Percentiles rank a stretch among this genome's conserved stretches.
phyloP scores from a whole-genome alignment of 2,888 invertebrate genomes.

The Drosophila antonietae region DNA sequence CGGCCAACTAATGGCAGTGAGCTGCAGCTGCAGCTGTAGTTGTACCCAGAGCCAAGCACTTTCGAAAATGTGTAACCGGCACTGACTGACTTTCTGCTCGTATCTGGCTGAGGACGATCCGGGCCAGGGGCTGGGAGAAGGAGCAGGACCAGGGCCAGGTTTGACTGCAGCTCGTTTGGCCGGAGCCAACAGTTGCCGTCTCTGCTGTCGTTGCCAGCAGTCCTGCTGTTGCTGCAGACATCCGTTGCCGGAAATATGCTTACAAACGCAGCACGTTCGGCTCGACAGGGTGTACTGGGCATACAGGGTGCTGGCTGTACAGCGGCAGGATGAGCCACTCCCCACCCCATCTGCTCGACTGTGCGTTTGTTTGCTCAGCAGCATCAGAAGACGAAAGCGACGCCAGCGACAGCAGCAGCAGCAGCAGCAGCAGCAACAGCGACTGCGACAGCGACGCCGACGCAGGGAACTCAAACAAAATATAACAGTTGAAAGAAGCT shows the following conservation, averaged over 20 bases:
- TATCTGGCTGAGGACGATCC: slow-evolving; percentile 50
- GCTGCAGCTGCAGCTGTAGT: slow-evolving; percentile 42
- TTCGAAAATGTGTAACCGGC: slow-evolving; percentile 78
- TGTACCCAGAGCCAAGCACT: slow-evolving; percentile 63
- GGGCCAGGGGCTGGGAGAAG: slow-evolving; percentile 42
- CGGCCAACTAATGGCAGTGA: slow-evolving; percentile 67
- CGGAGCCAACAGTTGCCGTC: slow-evolving; percentile 68
- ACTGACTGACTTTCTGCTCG: slow-evolving; percentile 75
- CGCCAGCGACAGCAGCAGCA: slow-evolving; percentile 48
- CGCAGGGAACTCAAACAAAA: slow-evolving; percentile 76
- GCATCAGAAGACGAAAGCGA: slow-evolving; percentile 54
- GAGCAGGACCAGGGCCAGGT: slow-evolving; percentile 1
- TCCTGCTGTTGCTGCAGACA: slow-evolving; percentile 55
- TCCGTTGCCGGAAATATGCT: slow-evolving; percentile 78
- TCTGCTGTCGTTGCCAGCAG: slow-evolving; percentile 10
- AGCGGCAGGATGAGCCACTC: slow-evolving; percentile 11
- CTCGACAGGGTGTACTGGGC: slow-evolving; percentile 25
- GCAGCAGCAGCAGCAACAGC: not conserved
- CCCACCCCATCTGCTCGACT: slow-evolving; percentile 19
- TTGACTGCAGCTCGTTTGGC: slow-evolving; percentile 59
- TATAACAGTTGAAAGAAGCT: slow-evolving; percentile 74
- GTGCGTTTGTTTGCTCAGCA: slow-evolving; percentile 57
- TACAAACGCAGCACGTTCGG: slow-evolving; percentile 70
- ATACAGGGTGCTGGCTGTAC: slow-evolving; percentile 6
- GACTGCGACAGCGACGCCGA: slow-evolving; percentile 32